phyloP scores from a whole-genome alignment of 1,140 invertebrate genomes.

The Drosophila cardini region DNA sequence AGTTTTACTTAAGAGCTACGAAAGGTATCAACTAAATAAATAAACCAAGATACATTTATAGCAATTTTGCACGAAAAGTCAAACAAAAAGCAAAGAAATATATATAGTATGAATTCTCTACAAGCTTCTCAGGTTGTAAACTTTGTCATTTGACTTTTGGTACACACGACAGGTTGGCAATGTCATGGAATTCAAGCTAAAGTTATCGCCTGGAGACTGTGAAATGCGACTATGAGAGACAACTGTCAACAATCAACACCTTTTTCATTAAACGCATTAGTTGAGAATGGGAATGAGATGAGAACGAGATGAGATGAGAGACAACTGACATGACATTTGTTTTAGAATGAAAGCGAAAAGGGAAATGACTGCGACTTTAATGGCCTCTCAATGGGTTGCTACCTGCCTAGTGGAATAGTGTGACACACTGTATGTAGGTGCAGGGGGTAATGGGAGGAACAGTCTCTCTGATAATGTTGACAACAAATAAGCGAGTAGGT shows the following conservation, averaged over 20 bases:
- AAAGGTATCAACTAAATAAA: slow-evolving; percentile 33
- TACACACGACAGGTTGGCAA: slow-evolving; percentile 46
- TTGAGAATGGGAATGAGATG: slow-evolving; percentile 55
- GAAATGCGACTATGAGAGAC: slow-evolving; percentile 29
- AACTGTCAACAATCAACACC: slow-evolving; percentile 81
- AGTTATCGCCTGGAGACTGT: slow-evolving; percentile 36
- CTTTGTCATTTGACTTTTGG: slow-evolving; percentile 44
- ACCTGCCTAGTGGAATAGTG: slow-evolving; percentile 41
- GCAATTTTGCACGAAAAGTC: slow-evolving; percentile 65
- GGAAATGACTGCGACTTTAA: slow-evolving; percentile 67
- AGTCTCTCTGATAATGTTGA: slow-evolving; percentile 45
- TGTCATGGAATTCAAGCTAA: slow-evolving; percentile 46
- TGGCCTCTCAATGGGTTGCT: slow-evolving; percentile 48
- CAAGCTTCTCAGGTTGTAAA: slow-evolving; percentile 34
- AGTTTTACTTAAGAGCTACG: slow-evolving; percentile 13
- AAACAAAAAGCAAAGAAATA: slow-evolving; percentile 72
- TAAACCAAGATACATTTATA: slow-evolving; percentile 48
- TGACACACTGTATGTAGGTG: slow-evolving; percentile 5
- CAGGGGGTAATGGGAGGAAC: not conserved
- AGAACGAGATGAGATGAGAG: slow-evolving; percentile 34
- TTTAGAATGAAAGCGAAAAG: slow-evolving; percentile 80
- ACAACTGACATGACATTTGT: slow-evolving; percentile 71
- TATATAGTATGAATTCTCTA: slow-evolving; percentile 36
- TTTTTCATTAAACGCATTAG: slow-evolving; percentile 83
- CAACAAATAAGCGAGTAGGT: slow-evolving; percentile 45